Base-by-base conservation (phyloP, 2,797 vertebrate species). In the Fringilla coelebs region DNA sequence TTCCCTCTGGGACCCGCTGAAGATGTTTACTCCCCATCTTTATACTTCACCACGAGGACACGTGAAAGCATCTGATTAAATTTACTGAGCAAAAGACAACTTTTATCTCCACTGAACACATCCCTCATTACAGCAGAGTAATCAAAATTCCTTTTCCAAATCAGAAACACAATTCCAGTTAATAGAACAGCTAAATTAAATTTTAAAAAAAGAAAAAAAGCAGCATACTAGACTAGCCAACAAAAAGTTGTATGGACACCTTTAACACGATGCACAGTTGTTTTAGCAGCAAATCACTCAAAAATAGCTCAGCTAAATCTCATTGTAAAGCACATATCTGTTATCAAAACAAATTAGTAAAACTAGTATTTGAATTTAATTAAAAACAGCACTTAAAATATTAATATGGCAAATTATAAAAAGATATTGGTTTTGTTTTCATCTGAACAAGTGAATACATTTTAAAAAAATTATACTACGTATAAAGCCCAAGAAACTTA, bases 381-480 rank as follows among this genome's bases (percentile, higher is more conserved):
- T 62, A 10, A 67, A 93, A 75, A 7, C 5, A 65, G n/a, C 4
- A 32, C 46, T 85, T 65, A 52, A 89, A 20, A 7, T 11, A 70
- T 21, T 32, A 46, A 32, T 32, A 48, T 10, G 28, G 58, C 29
- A 26, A 43, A 52, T 21, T 4, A 34, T 10, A 71, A 60, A 29
- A 6, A 68, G 3, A 7, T 6, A 31, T 0, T 29, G 10, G 4
- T 54, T 86, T 45, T 45, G 8, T 1, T 40, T 52, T 83, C 32
- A 62, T 79, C 43, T 25, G 36, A 72, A 65, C 18, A n/a, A 84
- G 36, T 31, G 14, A 78, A 52, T 25, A 54, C 1, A 36, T 32
- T 67, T 46, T 5, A 0, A 2, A 26, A 65, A 41, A 32, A 48
- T 21, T 12, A 31, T 19, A 54, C 40, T 10, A 6, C 3, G 7